Evolutionary conservation across 53 echinoderm and acorn worm genomes (phyloP).

Genomic region (Luidia sarsii): DNA sequence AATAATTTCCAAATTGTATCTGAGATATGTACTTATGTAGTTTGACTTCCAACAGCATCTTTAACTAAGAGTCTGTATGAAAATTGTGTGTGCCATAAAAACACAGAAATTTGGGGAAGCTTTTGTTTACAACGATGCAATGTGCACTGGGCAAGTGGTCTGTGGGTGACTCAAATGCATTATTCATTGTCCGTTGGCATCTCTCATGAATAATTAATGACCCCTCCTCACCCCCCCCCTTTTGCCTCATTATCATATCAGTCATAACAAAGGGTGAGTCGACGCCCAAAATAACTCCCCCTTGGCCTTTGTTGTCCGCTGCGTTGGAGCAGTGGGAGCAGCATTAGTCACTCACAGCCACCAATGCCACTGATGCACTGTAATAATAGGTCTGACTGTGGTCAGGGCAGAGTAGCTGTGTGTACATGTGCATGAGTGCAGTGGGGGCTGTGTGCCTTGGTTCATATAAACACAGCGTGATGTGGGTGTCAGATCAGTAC

Average conservation of each 20-base stretch:
- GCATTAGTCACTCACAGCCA: not conserved
- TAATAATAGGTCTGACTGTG: slow-evolving; percentile 49
- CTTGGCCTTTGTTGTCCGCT: slow-evolving; percentile 5
- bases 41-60: no score
- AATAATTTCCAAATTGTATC: no score
- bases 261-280: slow-evolving; percentile 42
- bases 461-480: not conserved
- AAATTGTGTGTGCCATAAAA: no score
- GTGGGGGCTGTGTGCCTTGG: not conserved
- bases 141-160: no score
- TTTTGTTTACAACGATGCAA: no score
- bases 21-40: no score
- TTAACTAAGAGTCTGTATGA: no score
- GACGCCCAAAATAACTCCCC: slow-evolving; percentile 10
- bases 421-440: no score
- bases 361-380: no score
- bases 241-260: not conserved
- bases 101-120: no score
- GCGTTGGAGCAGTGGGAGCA: slow-evolving; percentile 18
- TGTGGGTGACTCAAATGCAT: slow-evolving; percentile 51
- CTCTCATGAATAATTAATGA: slow-evolving; percentile 29
- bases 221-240: no score
- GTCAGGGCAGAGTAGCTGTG: not conserved
- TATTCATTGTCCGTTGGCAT: slow-evolving; percentile 3
- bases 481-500: slow-evolving; percentile 13